Evolutionary conservation across 1,140 invertebrate species (phyloP).

Genomic region (Sarcophaga peregrina): DNA sequence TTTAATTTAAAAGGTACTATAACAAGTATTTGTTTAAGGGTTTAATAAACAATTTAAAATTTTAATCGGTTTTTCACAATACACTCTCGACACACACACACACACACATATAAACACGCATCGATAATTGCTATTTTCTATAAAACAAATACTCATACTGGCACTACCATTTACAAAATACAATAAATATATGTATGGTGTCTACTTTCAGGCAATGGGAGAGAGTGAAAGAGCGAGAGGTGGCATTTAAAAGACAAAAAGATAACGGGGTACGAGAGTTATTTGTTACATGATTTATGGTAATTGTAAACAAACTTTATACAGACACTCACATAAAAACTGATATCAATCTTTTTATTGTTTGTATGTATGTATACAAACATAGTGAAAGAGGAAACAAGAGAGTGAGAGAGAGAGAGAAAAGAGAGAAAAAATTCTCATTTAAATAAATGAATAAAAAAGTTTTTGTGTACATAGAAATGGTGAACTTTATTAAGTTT

Average conservation of each 20-base stretch:
- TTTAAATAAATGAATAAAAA: not conserved
- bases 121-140: too few species aligned
- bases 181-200: not conserved
- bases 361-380: not conserved
- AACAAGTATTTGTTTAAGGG: constrained; percentile 18
- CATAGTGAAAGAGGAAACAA: not conserved
- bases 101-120: not conserved
- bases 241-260: too few species aligned
- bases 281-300: constrained; percentile 16
- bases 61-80: constrained; percentile 29
- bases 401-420: too few species aligned
- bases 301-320: constrained; percentile 6
- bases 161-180: too few species aligned
- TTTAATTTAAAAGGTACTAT: not conserved
- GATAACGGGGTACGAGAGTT: not conserved
- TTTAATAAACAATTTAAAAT: constrained; percentile 40
- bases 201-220: not conserved
- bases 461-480: not conserved
- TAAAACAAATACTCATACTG: too few species aligned
- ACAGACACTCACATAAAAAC: not conserved
- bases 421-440: too few species aligned
- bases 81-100: not conserved
- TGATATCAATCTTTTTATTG: not conserved
- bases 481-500: constrained; percentile 4
- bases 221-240: too few species aligned